Evolutionary conservation across 2,797 vertebrate genomes (phyloP).

Genomic region (Acanthurus lineatus): DNA sequence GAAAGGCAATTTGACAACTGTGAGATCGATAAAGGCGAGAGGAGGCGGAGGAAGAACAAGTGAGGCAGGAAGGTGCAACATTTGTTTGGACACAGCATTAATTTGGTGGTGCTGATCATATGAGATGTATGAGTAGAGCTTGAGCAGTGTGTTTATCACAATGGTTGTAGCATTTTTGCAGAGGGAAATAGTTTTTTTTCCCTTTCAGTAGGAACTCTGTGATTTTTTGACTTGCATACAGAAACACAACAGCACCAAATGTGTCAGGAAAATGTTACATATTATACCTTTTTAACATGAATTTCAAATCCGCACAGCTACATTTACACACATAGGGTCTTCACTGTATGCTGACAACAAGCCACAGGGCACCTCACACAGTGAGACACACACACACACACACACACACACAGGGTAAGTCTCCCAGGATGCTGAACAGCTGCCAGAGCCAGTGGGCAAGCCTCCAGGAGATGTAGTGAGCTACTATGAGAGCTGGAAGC

Average conservation of each 20-base stretch:
- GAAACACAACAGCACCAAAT: background rate
- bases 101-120: constrained; percentile 25
- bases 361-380: constrained; percentile 38
- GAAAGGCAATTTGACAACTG: constrained; percentile 68
- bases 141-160: too few species aligned
- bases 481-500: constrained; percentile 57
- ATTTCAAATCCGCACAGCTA: constrained; percentile 16
- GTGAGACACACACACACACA: constrained; percentile 18
- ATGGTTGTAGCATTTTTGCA: too few species aligned
- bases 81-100: constrained; percentile 17
- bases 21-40: constrained; percentile 65
- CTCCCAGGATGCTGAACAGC: constrained; percentile 60
- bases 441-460: constrained; percentile 61
- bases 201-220: background rate
- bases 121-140: constrained; percentile 2
- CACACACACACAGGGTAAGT: constrained; percentile 23
- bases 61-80: background rate
- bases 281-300: background rate
- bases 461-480: constrained; percentile 65
- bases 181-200: too few species aligned
- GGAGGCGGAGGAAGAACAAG: constrained; percentile 18
- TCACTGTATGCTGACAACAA: constrained; percentile 16
- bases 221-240: background rate
- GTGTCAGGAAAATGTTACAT: background rate
- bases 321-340: background rate